Percentiles rank a stretch among this genome's conserved stretches.
Conservation (phyloP, 2,113 vertebrate genomes). For the Tinamus guttatus region DNA sequence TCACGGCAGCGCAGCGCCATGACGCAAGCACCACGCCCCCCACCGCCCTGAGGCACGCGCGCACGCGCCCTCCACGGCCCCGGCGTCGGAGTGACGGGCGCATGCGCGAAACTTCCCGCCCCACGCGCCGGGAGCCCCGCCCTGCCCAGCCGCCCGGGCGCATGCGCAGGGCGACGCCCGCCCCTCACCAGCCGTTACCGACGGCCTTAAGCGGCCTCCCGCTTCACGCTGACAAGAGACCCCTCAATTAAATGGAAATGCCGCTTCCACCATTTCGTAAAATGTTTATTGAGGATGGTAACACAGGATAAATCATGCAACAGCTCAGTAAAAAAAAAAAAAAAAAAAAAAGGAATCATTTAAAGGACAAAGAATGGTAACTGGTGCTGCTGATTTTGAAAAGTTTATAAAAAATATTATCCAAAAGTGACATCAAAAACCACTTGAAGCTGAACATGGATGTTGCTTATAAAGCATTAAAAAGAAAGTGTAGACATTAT, state of each 20-base stretch:
- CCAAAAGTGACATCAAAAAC: slow-evolving; percentile 67
- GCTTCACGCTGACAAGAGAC: background rate
- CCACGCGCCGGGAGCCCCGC: background rate
- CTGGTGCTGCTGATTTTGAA: slow-evolving; percentile 72
- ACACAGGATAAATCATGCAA: slow-evolving; percentile 84
- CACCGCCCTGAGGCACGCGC: background rate
- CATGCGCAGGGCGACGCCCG: background rate
- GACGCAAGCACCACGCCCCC: background rate
- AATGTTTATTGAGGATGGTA: slow-evolving; percentile 85
- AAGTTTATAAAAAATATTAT: slow-evolving; percentile 65
- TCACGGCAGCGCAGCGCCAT: background rate
- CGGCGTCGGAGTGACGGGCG: background rate
- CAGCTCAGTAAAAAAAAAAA: slow-evolving; percentile 73
- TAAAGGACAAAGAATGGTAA: slow-evolving; percentile 74
- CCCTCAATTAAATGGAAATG: background rate
- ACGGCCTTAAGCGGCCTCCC: no score
- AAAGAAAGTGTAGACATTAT: slow-evolving; percentile 41
- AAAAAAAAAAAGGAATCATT: slow-evolving; percentile 50
- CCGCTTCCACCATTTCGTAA: slow-evolving; percentile 73
- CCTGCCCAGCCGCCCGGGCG: background rate
- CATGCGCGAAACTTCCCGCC: background rate
- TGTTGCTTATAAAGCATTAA: slow-evolving; percentile 59
- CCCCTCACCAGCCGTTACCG: no score
- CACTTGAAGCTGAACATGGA: slow-evolving; percentile 64
- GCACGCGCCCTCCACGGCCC: background rate